A percentile compares a stretch with the other conserved stretches of the same genome.
Evolutionary conservation across 2,113 vertebrate genomes (phyloP).

Genomic region (Sinocyclocheilus rhinocerous): DNA sequence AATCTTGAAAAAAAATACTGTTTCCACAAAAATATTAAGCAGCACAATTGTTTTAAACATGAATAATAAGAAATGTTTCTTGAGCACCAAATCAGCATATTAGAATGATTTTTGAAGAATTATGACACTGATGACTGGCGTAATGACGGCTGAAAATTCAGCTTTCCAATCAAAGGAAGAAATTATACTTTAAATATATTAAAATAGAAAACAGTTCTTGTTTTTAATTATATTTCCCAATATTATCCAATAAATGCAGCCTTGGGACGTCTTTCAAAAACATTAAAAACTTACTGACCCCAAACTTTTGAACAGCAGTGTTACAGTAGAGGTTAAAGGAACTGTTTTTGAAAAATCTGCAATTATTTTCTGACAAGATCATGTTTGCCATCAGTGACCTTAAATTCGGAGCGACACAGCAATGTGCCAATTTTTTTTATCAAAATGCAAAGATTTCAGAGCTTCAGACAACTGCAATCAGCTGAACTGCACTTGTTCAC

Average conservation of each 20-base stretch:
- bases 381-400: not conserved
- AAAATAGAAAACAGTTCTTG: not conserved
- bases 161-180: not conserved
- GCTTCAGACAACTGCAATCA: not conserved
- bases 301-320: not conserved
- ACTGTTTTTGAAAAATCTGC: not conserved
- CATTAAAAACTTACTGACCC: not conserved
- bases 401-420: not conserved
- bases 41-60: not conserved
- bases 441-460: not conserved
- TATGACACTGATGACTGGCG: not conserved
- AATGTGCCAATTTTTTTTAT: not conserved
- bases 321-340: not conserved
- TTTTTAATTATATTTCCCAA: not conserved
- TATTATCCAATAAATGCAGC: not conserved
- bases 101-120: not conserved
- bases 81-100: not conserved
- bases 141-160: not conserved
- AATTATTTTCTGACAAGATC: not conserved
- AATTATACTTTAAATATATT: not conserved
- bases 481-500: slow-evolving; percentile 66
- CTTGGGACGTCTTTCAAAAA: not conserved
- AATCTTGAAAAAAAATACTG: not conserved
- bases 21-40: not conserved
- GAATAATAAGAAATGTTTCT: not conserved